These are phyloP conservation scores for Rhincodon typus DNA, from an alignment of 2,797 vertebrate genomes.

Conservation along the genomic window DNA sequence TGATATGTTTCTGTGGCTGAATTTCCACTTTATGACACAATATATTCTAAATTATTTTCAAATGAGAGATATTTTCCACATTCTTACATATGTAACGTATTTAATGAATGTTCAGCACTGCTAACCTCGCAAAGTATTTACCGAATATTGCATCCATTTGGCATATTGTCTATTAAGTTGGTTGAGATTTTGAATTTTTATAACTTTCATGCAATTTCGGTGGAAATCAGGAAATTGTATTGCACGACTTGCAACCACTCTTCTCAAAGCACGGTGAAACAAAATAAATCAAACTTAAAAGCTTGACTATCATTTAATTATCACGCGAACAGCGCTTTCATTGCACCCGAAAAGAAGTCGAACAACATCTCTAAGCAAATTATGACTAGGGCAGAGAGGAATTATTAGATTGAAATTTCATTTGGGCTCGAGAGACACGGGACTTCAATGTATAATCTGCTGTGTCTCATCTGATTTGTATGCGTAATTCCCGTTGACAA, in stretches of 20 bases:
- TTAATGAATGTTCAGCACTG: not conserved
- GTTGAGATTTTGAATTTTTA: not conserved
- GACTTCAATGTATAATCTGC: slow-evolving; percentile 69
- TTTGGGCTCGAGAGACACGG: slow-evolving; percentile 71
- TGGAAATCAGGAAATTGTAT: slow-evolving; percentile 43
- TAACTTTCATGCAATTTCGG: slow-evolving; percentile 53
- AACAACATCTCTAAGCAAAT: slow-evolving; percentile 79
- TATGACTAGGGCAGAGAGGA: slow-evolving; percentile 64
- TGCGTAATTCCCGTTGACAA: slow-evolving; percentile 72
- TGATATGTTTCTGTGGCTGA: not conserved
- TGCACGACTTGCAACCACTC: slow-evolving; percentile 66
- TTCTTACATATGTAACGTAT: not conserved
- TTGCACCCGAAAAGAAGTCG: slow-evolving; percentile 55
- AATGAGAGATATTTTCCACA: not conserved
- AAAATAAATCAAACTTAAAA: slow-evolving; percentile 78
- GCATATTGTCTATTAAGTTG: not conserved
- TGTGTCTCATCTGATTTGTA: slow-evolving; percentile 70
- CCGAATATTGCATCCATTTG: not conserved
- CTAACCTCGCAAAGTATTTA: not conserved
- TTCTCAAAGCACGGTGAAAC: slow-evolving; percentile 55
- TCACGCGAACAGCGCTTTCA: slow-evolving; percentile 60
- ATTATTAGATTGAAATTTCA: slow-evolving; percentile 80
- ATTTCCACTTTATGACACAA: not conserved
- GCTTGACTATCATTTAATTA: slow-evolving; percentile 76
- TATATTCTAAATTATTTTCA: not conserved